A percentile compares a stretch with the other conserved stretches of the same genome.
These are phyloP conservation scores for Drosophila ogumai DNA, from an alignment of 1,140 invertebrate genomes.

Conservation along the genomic window DNA sequence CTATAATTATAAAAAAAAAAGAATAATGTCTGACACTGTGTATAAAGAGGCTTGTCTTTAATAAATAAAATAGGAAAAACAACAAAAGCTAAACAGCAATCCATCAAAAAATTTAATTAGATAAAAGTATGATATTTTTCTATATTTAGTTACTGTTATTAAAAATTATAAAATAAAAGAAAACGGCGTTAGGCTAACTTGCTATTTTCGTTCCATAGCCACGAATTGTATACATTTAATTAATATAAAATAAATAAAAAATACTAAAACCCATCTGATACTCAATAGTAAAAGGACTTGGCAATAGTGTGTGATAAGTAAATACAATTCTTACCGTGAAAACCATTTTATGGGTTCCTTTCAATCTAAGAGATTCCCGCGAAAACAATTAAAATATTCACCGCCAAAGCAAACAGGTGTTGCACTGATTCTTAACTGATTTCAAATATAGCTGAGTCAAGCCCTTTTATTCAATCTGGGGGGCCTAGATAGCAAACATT, in stretches of 20 bases:
- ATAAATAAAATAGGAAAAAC: not conserved
- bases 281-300: not conserved
- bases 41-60: not conserved
- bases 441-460: not conserved
- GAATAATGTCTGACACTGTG: not conserved
- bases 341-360: slow-evolving; percentile 7
- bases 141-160: not conserved
- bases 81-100: not conserved
- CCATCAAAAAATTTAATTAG: not conserved
- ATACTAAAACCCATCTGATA: too few species aligned
- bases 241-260: too few species aligned
- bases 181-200: too few species aligned
- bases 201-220: too few species aligned
- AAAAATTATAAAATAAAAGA: too few species aligned
- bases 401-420: slow-evolving; percentile 10
- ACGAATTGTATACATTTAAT: too few species aligned
- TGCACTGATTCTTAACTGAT: not conserved
- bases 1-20: not conserved
- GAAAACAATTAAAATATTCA: not conserved
- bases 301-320: not conserved
- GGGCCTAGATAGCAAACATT: slow-evolving; percentile 19
- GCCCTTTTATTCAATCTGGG: slow-evolving; percentile 11
- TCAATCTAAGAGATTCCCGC: not conserved
- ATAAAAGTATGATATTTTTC: not conserved
- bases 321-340: slow-evolving; percentile 5